These are phyloP conservation scores for Aphelocoma coerulescens DNA, from an alignment of 2,113 vertebrate genomes.

Conservation along the genomic window DNA sequence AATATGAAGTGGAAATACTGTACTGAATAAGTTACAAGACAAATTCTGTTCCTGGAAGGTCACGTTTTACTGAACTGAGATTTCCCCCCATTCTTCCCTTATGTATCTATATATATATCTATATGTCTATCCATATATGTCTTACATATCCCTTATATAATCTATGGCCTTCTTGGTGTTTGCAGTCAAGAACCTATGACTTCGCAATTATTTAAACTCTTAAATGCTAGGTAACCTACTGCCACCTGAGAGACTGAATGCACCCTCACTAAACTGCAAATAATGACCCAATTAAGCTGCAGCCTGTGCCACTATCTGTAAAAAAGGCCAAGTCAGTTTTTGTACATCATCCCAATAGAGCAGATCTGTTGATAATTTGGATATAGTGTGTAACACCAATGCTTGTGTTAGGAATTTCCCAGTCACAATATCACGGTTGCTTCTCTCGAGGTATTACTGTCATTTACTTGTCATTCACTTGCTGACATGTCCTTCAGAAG, in stretches of 20 bases:
- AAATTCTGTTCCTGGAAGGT: background rate
- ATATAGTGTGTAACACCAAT: background rate
- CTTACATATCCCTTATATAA: background rate
- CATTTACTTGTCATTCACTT: background rate
- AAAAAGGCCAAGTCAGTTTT: background rate
- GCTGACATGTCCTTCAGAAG: background rate
- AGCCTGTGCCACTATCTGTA: background rate
- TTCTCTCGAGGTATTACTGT: background rate
- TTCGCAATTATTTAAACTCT: background rate
- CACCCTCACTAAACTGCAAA: background rate
- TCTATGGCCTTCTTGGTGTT: background rate
- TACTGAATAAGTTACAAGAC: background rate
- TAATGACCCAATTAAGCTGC: background rate
- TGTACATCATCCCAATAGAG: background rate
- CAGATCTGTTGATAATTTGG: background rate
- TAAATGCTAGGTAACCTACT: background rate
- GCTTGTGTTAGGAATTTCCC: background rate
- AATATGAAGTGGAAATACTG: background rate
- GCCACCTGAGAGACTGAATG: background rate
- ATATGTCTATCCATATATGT: too few relatives aligned
- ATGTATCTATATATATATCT: too few relatives aligned
- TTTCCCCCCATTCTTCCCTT: background rate
- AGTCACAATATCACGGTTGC: accelerated
- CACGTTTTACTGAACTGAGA: background rate
- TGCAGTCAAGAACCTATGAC: background rate